Evolutionary conservation across 2,888 invertebrate genomes (phyloP), one percentile per base, ranked within the genome.

Genomic region (Lymantria dispar): DNA sequence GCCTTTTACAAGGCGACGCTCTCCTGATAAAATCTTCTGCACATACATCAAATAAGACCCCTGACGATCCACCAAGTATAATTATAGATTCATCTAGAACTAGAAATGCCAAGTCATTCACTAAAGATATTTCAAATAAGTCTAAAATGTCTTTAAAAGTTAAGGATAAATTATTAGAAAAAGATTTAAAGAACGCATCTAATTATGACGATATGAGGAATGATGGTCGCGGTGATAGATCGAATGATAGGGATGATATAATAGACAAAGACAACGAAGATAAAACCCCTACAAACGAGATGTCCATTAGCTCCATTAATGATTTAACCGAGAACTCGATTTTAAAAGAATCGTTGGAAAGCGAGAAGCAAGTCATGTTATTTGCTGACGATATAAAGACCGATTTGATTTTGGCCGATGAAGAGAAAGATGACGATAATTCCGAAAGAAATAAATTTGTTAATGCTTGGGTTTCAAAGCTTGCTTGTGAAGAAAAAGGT

Each of bases 371-470:
- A 56, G 77, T 81, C 30, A 77, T 87, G 76, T 61, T 90, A 58
- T 76, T 87, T 36, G 87, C 90, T 43, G 91, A 92, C 60, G 91
- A 91, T 70, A 77, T 92, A 50, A 92, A 92, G 72, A 85, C 81
- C 74, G 91, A 92, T 77, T 79, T 92, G 57, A 86, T 91, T 50
- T 83, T 85, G 72, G 90, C 92, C 38, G 89, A 91, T 48, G 92
- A 91, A 57, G 92, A 92, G 61, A 92, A 92, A 59, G 91, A 91
- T 64, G 88, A 91, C 56, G 92, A 92, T 68, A 91, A 85, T 65
- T 91, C 92, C 7, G 92, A 91, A 53, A 80, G 91, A 53, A 89
- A 91, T 74, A 91, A 91, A 62, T 91, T 91, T 70, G 90, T 90
- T 30, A 91, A 91, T 66, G 83, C 87, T 51, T 91, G 91, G 90